Percentiles rank a stretch among this genome's conserved stretches.
Evolutionary conservation across 2,113 vertebrate genomes (phyloP).

Genomic region (Antechinus flavipes): DNA sequence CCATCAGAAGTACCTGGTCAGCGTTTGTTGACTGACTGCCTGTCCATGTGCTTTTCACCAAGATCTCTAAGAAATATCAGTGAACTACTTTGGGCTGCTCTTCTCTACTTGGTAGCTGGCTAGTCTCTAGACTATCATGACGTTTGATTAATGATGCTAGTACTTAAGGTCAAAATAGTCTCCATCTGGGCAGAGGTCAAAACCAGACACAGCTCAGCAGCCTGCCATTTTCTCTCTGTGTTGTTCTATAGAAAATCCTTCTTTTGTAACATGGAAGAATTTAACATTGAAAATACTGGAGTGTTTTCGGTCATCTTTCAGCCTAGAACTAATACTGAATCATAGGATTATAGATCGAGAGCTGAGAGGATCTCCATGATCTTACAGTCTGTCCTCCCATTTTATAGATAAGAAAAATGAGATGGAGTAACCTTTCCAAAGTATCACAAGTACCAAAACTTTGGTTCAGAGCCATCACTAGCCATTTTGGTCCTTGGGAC

Average conservation of each 20-base stretch:
- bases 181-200: constrained; percentile 31
- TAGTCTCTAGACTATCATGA: neutral
- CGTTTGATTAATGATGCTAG: neutral
- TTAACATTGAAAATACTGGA: neutral
- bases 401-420: neutral
- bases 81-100: neutral
- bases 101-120: neutral
- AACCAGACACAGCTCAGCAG: neutral
- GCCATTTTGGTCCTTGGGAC: neutral
- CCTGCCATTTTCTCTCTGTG: neutral
- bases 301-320: neutral
- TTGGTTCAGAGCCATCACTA: neutral
- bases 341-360: neutral
- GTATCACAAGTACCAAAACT: neutral
- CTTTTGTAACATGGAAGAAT: constrained; percentile 28
- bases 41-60: neutral
- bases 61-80: neutral
- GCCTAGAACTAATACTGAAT: constrained; percentile 49
- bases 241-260: constrained; percentile 31
- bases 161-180: neutral
- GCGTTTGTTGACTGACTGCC: neutral
- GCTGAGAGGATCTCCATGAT: neutral
- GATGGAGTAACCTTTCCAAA: neutral
- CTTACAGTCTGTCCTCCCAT: neutral
- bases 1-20: neutral